Evolutionary conservation across 1,140 invertebrate species (phyloP), one percentile per base, ranked within the genome.

Genomic region (Cotesia vestalis): DNA sequence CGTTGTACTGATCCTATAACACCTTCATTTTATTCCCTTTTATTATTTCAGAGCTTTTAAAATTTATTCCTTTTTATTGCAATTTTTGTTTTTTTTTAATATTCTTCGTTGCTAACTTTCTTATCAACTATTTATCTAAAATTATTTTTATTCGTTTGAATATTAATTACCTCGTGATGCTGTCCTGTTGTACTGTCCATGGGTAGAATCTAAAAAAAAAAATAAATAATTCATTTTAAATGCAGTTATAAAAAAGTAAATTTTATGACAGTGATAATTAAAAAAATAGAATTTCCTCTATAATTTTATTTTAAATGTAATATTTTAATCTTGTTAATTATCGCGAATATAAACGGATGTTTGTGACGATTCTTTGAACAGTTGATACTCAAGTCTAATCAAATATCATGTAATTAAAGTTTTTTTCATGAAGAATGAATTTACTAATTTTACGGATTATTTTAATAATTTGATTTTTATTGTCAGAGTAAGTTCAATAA

Each of bases 1-100:
- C 79, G 74, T 52, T 78, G 81, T 46, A 78, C 55, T 62, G 76
- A 69, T 66, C 77, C 80, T 82, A 81, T 46, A 80, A 82, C 67
- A 80, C 67, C 73, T 74, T 70, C 63, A 5, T 71, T 74, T 69
- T 66, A 71, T 66, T 66, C 67, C 35, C 1, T 70, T 27, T 27
- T 27, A 27, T 27, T 59, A 59, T 59, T 55, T 55, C 5, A 5
- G 17, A 55, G 27, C 27, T 55, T 55, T 55, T 55, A 14, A 4
- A 12, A 55, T 55, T 55, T 55, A 14, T 55, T 5, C 17, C 17
- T 55, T 55, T n/a, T 55, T 55, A 14, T 5, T 14, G n/a, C 1
- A 55, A 5, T 0, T 14, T 3, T n/a, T n/a, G n/a, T n/a, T 3
- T 55, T 5, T 55, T 5, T 55, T 55, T 55, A 6, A n/a, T 55